phyloP scores from a whole-genome alignment of 2,797 vertebrate species.

The Sebastolobus altivelis region DNA sequence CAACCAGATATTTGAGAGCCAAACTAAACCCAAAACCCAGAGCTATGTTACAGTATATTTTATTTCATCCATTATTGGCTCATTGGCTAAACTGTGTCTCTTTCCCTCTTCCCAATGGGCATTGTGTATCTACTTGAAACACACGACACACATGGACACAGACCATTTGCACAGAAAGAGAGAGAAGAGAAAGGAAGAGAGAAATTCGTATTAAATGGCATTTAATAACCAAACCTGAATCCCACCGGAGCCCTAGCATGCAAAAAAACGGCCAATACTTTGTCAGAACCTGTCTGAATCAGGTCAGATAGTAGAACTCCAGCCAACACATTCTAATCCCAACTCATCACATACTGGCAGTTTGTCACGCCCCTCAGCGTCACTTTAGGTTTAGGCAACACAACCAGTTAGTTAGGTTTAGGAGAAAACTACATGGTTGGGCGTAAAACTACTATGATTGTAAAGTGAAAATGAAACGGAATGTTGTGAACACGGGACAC shows the following conservation, averaged over 20 bases:
- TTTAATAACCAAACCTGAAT: slow-evolving; percentile 1
- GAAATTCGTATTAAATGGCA: neutral
- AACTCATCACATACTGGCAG: too few relatives aligned
- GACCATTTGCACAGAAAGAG: neutral
- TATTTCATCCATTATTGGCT: neutral
- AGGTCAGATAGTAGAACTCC: neutral
- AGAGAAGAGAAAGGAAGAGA: neutral
- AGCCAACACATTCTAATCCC: too few relatives aligned
- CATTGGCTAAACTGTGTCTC: neutral
- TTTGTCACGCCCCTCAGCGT: too few relatives aligned
- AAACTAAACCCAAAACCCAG: neutral
- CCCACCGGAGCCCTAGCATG: neutral
- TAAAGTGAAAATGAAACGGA: too few relatives aligned
- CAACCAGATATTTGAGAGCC: neutral
- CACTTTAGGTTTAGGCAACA: too few relatives aligned
- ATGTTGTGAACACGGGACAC: too few relatives aligned
- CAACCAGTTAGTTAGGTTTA: too few relatives aligned
- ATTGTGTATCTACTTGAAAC: neutral
- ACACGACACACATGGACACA: neutral
- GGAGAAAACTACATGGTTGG: too few relatives aligned
- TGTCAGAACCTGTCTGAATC: neutral
- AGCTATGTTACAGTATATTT: neutral
- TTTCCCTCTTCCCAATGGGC: neutral
- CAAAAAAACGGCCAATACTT: neutral
- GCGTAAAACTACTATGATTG: too few relatives aligned